Evolutionary conservation across 1,140 invertebrate species (phyloP).

Genomic region (Tribolium castaneum): DNA sequence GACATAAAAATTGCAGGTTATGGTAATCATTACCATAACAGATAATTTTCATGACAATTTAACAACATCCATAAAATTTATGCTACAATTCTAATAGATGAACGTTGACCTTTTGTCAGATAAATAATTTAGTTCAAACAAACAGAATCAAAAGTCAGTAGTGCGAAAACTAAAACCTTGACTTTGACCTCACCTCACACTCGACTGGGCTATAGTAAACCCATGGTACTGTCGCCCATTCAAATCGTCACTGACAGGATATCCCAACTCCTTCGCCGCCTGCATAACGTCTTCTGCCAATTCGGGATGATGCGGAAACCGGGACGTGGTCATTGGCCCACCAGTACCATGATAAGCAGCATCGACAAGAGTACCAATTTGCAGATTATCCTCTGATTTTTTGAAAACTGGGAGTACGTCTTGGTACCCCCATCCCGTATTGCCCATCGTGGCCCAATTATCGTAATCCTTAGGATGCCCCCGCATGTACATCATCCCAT

Average conservation of each 20-base stretch:
- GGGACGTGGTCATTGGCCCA: slow-evolving; percentile 65
- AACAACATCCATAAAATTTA: too few species aligned
- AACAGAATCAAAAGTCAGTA: neutral
- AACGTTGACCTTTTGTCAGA: neutral
- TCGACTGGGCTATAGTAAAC: slow-evolving; percentile 62
- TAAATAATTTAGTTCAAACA: neutral
- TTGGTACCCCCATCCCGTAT: slow-evolving; percentile 60
- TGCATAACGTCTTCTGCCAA: slow-evolving; percentile 69
- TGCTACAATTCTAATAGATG: neutral
- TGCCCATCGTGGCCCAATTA: slow-evolving; percentile 70
- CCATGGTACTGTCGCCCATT: slow-evolving; percentile 67
- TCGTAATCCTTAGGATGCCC: slow-evolving; percentile 78
- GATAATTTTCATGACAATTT: too few species aligned
- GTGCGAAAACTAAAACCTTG: neutral
- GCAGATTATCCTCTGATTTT: slow-evolving; percentile 68
- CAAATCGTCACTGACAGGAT: slow-evolving; percentile 69
- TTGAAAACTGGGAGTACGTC: slow-evolving; percentile 70
- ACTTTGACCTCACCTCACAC: slow-evolving; percentile 54
- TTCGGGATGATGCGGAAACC: slow-evolving; percentile 68
- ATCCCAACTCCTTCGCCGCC: slow-evolving; percentile 70
- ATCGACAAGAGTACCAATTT: slow-evolving; percentile 65
- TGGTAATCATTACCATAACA: too few species aligned
- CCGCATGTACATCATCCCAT: slow-evolving; percentile 81
- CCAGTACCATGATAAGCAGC: slow-evolving; percentile 63
- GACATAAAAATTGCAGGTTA: too few species aligned